phyloP scores from a whole-genome alignment of 2,888 invertebrate species.

The Trichacis sp. region DNA sequence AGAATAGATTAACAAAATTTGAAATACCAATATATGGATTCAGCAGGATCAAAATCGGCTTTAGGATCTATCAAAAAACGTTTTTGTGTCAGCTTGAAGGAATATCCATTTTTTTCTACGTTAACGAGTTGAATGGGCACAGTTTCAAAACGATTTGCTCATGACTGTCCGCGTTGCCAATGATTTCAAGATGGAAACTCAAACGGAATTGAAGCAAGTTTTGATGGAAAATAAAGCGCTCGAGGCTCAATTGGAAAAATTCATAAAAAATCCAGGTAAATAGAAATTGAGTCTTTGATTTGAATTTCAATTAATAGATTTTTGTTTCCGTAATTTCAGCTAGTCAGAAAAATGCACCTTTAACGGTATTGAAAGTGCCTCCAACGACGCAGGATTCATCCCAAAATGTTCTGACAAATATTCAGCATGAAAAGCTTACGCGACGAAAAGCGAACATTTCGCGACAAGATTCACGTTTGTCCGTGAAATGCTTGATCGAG shows the following conservation, averaged over 20 bases:
- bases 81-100: constrained; percentile 74
- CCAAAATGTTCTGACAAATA: constrained; percentile 71
- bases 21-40: too few species aligned
- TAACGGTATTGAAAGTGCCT: constrained; percentile 59
- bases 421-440: constrained; percentile 73
- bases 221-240: constrained; percentile 85
- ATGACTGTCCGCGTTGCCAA: constrained; percentile 96
- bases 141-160: constrained; percentile 92
- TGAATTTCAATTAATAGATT: background rate
- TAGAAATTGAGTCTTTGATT: too few species aligned
- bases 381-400: constrained; percentile 70
- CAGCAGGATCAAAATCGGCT: constrained; percentile 78
- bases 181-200: constrained; percentile 95
- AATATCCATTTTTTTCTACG: too few species aligned
- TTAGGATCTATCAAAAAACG: constrained; percentile 76
- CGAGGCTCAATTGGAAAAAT: constrained; percentile 84
- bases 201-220: constrained; percentile 83
- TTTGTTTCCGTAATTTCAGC: constrained; percentile 49
- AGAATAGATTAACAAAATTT: too few species aligned
- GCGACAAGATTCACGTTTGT: constrained; percentile 82
- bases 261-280: constrained; percentile 73
- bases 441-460: constrained; percentile 72
- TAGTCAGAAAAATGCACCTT: constrained; percentile 59
- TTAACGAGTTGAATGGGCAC: constrained; percentile 92
- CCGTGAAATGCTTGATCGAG: constrained; percentile 91